Percentiles rank a stretch among this genome's conserved stretches.
phyloP scores from a whole-genome alignment of 2,797 vertebrate genomes.

The Arrhamphus sclerolepis region DNA sequence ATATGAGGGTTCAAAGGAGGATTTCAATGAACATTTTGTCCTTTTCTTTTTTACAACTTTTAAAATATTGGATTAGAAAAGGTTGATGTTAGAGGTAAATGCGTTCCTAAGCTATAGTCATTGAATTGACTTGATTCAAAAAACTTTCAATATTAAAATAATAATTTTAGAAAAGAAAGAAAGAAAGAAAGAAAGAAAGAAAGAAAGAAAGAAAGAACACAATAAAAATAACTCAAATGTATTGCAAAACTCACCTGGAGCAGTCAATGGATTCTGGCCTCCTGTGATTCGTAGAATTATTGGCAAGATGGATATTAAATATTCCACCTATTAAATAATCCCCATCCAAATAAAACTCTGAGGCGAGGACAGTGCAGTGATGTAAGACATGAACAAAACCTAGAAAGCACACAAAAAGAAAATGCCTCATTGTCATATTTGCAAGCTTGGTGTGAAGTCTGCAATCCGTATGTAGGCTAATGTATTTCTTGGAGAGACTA shows the following conservation, averaged over 20 bases:
- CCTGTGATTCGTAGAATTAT: not conserved
- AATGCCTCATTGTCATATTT: conserved; percentile 36
- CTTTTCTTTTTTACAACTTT: too few species aligned
- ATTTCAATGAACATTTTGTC: too few species aligned
- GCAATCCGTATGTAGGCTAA: conserved; percentile 10
- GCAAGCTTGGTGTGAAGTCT: conserved; percentile 4
- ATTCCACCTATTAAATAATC: conserved; percentile 75
- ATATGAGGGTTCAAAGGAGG: too few species aligned
- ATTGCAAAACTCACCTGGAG: conserved; percentile 56
- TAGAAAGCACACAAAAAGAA: conserved; percentile 32
- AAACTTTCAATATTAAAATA: not conserved
- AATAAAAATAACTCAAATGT: not conserved
- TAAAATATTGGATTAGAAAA: too few species aligned
- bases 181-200: too few species aligned
- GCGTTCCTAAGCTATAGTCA: too few species aligned
- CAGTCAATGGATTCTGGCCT: conserved; percentile 59
- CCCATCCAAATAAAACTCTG: conserved; percentile 69
- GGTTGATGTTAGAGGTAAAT: too few species aligned
- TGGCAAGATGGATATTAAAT: conserved; percentile 66
- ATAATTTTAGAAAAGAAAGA: too few species aligned
- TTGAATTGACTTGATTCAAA: too few species aligned
- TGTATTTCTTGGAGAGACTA: not conserved
- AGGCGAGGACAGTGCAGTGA: conserved; percentile 25
- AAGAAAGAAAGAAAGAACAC: too few species aligned
- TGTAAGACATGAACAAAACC: conserved; percentile 1